These are phyloP conservation scores for Eidolon dupreanum DNA, from an alignment of 2,797 vertebrate genomes.

Conservation along the genomic window DNA sequence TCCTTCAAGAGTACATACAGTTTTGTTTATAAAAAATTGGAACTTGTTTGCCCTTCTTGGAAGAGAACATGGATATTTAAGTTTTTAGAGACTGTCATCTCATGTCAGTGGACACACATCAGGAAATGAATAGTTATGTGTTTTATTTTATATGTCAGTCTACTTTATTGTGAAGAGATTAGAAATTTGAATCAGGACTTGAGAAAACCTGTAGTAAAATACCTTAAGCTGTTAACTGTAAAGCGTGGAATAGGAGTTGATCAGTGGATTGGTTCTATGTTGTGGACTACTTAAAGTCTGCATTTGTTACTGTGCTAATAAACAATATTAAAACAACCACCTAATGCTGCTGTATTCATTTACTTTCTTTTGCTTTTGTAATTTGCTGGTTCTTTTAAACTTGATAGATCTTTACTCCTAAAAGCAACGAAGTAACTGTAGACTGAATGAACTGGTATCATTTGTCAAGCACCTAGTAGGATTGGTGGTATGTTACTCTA, in stretches of 20 bases:
- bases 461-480: not conserved
- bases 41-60: constrained; percentile 75
- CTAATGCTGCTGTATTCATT: constrained; percentile 35
- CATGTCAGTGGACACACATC: constrained; percentile 80
- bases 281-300: constrained; percentile 87
- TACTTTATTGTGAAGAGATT: constrained; percentile 83
- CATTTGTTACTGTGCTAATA: constrained; percentile 92
- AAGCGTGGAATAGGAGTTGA: constrained; percentile 87
- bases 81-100: constrained; percentile 85
- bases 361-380: constrained; percentile 55
- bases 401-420: not conserved
- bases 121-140: constrained; percentile 84
- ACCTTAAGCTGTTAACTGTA: constrained; percentile 91
- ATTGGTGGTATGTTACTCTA: not conserved
- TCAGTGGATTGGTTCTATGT: constrained; percentile 89
- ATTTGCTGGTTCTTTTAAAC: not conserved
- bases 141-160: constrained; percentile 87
- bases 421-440: not conserved
- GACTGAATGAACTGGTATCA: not conserved
- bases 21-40: constrained; percentile 78
- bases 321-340: constrained; percentile 84
- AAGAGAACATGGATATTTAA: constrained; percentile 84
- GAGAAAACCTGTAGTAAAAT: constrained; percentile 89
- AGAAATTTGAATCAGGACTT: constrained; percentile 85
- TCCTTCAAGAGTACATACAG: constrained; percentile 80